These are phyloP conservation scores for Seladonia tumulorum DNA, from an alignment of 2,888 invertebrate genomes.

Conservation along the genomic window DNA sequence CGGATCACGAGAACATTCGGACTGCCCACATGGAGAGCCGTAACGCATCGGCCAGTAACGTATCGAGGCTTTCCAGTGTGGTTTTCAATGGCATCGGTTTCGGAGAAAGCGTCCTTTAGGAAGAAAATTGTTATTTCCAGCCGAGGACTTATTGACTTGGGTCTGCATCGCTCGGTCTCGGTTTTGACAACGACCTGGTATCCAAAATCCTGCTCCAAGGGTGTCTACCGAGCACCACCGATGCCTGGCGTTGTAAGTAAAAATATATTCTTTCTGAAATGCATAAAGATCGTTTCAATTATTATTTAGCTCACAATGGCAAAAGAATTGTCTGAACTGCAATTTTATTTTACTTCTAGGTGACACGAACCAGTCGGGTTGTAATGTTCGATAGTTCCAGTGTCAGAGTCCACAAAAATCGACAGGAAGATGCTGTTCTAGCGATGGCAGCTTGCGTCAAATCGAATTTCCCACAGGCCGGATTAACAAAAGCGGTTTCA, in stretches of 20 bases:
- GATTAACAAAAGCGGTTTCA: conserved; percentile 4
- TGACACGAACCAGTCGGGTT: not conserved
- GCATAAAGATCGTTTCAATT: too few species aligned
- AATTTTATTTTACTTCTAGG: not conserved
- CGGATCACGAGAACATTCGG: conserved; percentile 34
- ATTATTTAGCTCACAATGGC: not conserved
- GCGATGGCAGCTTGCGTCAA: not conserved
- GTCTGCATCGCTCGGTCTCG: not conserved
- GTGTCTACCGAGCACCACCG: too few species aligned
- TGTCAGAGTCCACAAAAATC: not conserved
- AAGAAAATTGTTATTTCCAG: not conserved
- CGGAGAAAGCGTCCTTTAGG: conserved; percentile 27
- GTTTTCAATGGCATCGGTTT: conserved; percentile 26
- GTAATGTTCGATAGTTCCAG: not conserved
- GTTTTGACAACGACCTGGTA: not conserved
- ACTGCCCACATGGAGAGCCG: conserved; percentile 58
- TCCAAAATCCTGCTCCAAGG: not conserved
- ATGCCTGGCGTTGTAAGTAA: too few species aligned
- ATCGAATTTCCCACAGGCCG: not conserved
- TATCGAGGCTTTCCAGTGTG: conserved; percentile 53
- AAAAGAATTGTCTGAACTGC: not conserved
- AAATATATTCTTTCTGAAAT: too few species aligned
- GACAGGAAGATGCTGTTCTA: not conserved
- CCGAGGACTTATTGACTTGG: not conserved
- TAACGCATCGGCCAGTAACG: conserved; percentile 52